phyloP scores from a whole-genome alignment of 1,140 invertebrate genomes.

The Temnothorax nylanderi region DNA sequence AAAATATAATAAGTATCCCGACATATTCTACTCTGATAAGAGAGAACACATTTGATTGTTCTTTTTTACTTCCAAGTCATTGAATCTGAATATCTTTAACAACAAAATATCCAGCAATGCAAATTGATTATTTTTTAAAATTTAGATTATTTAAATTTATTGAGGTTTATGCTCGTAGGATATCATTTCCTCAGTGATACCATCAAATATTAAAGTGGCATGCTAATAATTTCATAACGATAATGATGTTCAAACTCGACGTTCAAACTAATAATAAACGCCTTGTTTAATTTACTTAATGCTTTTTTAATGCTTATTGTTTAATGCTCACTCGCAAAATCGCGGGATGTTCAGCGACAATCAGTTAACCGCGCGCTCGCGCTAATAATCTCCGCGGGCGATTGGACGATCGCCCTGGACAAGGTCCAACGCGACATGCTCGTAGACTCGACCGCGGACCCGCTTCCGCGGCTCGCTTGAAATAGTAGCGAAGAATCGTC shows the following conservation, averaged over 20 bases:
- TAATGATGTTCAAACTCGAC: not conserved
- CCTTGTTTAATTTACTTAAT: constrained; percentile 2
- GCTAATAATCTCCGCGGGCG: constrained; percentile 57
- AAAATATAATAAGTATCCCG: not conserved
- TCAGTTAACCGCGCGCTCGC: not conserved
- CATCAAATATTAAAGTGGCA: not conserved
- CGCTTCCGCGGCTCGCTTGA: constrained; percentile 65
- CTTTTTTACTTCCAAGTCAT: not conserved
- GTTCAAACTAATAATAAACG: not conserved
- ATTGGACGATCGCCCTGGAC: constrained; percentile 67
- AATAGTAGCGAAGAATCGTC: constrained; percentile 73
- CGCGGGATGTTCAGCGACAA: constrained; percentile 39
- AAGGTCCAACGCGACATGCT: constrained; percentile 56
- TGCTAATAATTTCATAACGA: not conserved
- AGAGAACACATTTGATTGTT: not conserved
- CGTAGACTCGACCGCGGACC: constrained; percentile 8
- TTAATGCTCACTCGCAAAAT: constrained; percentile 9
- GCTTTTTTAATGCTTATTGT: not conserved
- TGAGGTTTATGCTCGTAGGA: not conserved
- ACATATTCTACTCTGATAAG: not conserved
- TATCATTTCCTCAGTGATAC: not conserved
- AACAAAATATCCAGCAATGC: not conserved
- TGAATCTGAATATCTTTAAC: not conserved
- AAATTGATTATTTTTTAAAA: not conserved
- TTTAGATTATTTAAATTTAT: not conserved